Evolutionary conservation across 1,140 invertebrate species (phyloP).

Genomic region (Parapsyche elsis): DNA sequence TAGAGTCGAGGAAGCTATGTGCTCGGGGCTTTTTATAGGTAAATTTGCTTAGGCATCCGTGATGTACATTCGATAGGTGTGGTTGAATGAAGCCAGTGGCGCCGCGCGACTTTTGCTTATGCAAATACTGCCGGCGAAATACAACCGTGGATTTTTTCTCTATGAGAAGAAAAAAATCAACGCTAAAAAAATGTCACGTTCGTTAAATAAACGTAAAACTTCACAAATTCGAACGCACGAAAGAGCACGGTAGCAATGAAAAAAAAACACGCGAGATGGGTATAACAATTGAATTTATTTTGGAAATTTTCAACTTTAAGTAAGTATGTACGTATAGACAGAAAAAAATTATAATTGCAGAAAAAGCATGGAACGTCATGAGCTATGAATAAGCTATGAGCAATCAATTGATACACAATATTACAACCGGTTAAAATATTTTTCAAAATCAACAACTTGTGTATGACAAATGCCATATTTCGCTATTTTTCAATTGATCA

Average conservation of each 20-base stretch:
- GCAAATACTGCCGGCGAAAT: not conserved
- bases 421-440: too few species aligned
- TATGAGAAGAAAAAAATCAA: not conserved
- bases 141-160: not conserved
- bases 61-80: conserved; percentile 30
- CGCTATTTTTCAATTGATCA: too few species aligned
- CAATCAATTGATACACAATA: too few species aligned
- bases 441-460: too few species aligned
- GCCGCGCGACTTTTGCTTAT: not conserved
- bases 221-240: conserved; percentile 11
- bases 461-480: too few species aligned
- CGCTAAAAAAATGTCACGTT: conserved; percentile 22
- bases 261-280: not conserved
- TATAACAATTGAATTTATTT: not conserved
- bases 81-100: conserved; percentile 7
- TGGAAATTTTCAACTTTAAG: too few species aligned
- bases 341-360: not conserved
- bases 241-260: not conserved
- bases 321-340: not conserved
- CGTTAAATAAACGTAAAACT: conserved; percentile 25
- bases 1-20: conserved; percentile 27
- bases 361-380: not conserved
- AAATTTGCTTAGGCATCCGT: conserved; percentile 38
- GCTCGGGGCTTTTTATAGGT: conserved; percentile 34
- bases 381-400: too few species aligned